Conservation (phyloP, 2,113 vertebrate genomes). For the Corythoichthys intestinalis region DNA sequence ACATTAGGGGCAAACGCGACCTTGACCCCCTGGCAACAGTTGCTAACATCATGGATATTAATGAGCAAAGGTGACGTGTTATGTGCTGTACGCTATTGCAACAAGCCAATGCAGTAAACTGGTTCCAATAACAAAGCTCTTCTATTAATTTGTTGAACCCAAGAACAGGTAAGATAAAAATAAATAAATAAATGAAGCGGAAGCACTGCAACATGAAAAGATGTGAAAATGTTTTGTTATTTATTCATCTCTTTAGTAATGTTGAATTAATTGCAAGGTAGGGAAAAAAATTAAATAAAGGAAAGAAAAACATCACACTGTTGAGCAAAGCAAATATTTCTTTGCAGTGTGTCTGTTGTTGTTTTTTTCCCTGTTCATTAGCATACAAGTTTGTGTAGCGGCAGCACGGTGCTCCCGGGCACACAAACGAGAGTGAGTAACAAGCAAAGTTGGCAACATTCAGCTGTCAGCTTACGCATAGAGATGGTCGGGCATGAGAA, state of each 20-base stretch:
- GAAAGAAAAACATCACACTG: background rate
- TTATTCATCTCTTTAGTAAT: conserved; percentile 7
- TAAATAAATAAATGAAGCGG: conserved; percentile 15
- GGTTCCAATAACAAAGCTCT: conserved; percentile 43
- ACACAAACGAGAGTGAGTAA: conserved; percentile 7
- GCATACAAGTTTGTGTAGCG: conserved; percentile 11
- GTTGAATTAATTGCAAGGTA: background rate
- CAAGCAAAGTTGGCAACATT: conserved; percentile 19
- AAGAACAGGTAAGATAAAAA: conserved; percentile 43
- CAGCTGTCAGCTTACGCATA: conserved; percentile 14
- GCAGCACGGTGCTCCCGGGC: conserved; percentile 5
- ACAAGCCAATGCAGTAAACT: conserved; percentile 56
- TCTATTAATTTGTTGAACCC: conserved; percentile 54
- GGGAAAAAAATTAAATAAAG: background rate
- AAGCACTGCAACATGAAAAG: conserved; percentile 30
- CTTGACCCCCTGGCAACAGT: no score
- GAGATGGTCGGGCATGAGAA: conserved; percentile 20
- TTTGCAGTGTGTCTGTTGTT: background rate
- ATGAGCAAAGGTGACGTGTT: no score
- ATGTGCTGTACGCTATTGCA: conserved; percentile 31
- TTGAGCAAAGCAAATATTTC: background rate
- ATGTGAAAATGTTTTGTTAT: conserved; percentile 14
- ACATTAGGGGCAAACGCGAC: no score
- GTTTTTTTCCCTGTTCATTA: background rate
- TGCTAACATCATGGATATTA: no score